phyloP scores from a whole-genome alignment of 2,888 invertebrate genomes.

The Pilophorus perplexus region DNA sequence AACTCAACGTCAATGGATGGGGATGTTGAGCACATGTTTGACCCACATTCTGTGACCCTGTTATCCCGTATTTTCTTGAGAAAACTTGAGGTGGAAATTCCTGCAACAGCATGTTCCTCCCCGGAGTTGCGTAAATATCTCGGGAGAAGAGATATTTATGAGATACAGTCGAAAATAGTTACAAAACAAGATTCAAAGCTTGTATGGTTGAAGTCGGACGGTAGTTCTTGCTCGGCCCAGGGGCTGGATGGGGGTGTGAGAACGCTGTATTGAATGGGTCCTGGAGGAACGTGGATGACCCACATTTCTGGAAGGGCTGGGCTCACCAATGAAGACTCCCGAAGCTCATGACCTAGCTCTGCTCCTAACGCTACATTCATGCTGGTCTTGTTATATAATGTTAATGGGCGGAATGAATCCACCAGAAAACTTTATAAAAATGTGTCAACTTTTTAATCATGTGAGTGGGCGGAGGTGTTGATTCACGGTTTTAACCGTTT shows the following conservation, averaged over 20 bases:
- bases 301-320: conserved; percentile 12
- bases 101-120: too few species aligned
- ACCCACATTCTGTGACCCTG: conserved; percentile 15
- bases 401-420: not conserved
- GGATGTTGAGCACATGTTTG: conserved; percentile 20
- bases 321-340: not conserved
- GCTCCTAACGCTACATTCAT: too few species aligned
- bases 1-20: conserved; percentile 13
- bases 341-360: conserved; percentile 9
- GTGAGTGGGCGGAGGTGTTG: too few species aligned
- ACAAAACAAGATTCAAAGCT: not conserved
- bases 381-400: too few species aligned
- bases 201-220: not conserved
- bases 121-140: too few species aligned
- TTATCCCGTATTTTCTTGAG: not conserved
- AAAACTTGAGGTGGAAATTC: not conserved
- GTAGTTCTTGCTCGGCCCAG: not conserved
- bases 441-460: too few species aligned
- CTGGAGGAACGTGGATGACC: conserved; percentile 35
- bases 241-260: not conserved
- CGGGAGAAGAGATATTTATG: too few species aligned
- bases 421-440: too few species aligned
- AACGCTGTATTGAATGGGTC: conserved; percentile 25
- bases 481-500: too few species aligned
- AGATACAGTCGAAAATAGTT: too few species aligned